Evolutionary conservation across 2,113 vertebrate species (phyloP).

Genomic region (Rhea pennata): DNA sequence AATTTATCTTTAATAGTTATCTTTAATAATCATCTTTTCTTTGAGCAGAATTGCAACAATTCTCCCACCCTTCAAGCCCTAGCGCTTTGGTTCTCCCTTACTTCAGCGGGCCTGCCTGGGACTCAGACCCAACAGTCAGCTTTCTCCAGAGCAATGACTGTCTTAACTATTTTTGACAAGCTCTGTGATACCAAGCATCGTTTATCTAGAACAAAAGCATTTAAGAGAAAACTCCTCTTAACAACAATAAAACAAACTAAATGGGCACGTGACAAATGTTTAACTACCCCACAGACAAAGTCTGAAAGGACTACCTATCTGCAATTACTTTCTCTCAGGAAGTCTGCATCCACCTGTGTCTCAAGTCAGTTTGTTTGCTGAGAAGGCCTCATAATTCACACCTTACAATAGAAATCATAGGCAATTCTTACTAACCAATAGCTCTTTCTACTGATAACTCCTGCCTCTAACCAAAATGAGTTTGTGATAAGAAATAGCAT

Average conservation of each 20-base stretch:
- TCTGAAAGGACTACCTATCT: neutral
- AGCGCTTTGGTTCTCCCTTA: neutral
- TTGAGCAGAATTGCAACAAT: neutral
- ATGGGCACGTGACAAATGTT: fast-evolving
- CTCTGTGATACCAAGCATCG: neutral
- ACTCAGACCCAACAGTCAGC: neutral
- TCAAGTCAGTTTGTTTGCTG: neutral
- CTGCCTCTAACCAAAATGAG: neutral
- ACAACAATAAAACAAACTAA: neutral
- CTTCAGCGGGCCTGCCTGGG: neutral
- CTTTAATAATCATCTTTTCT: neutral
- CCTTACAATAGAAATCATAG: neutral
- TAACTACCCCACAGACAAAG: neutral
- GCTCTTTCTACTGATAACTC: neutral
- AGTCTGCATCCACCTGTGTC: neutral
- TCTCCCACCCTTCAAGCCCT: neutral
- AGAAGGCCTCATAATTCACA: neutral
- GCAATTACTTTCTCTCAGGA: neutral
- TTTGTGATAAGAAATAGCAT: neutral
- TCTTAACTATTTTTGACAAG: neutral
- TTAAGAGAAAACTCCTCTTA: neutral
- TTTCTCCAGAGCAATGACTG: neutral
- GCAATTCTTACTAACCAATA: neutral
- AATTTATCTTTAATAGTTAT: neutral
- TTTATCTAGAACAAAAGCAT: neutral